Conservation (phyloP, 2,888 invertebrate species). For the Sepiola atlantica region DNA sequence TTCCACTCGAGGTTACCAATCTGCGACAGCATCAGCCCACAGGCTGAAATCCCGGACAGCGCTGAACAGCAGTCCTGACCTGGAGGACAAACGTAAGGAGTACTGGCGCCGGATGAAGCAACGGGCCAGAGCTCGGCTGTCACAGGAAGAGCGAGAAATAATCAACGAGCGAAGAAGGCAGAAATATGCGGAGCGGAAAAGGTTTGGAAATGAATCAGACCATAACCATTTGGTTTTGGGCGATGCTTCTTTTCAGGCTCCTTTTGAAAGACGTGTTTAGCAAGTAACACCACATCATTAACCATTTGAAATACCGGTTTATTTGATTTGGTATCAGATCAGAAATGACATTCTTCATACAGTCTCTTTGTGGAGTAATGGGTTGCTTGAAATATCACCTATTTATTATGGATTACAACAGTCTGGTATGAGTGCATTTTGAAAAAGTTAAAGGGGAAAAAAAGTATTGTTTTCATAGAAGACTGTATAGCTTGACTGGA, state of each 20-base stretch:
- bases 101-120: conserved; percentile 5
- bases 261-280: neutral
- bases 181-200: neutral
- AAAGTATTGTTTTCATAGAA: too few species aligned
- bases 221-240: neutral
- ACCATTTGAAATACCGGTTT: neutral
- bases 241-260: neutral
- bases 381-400: too few species aligned
- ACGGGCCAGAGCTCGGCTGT: neutral
- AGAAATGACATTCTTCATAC: neutral
- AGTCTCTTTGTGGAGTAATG: neutral
- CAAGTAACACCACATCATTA: neutral
- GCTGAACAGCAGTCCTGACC: neutral
- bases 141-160: neutral
- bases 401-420: too few species aligned
- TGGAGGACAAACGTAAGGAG: neutral
- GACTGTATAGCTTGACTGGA: too few species aligned
- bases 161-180: neutral
- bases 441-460: too few species aligned
- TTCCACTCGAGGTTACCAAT: neutral
- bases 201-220: neutral
- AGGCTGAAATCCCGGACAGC: neutral
- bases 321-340: neutral
- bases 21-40: neutral
- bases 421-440: too few species aligned